Conservation (phyloP, 1,140 invertebrate species). For the Akabosia matsudoensis region DNA sequence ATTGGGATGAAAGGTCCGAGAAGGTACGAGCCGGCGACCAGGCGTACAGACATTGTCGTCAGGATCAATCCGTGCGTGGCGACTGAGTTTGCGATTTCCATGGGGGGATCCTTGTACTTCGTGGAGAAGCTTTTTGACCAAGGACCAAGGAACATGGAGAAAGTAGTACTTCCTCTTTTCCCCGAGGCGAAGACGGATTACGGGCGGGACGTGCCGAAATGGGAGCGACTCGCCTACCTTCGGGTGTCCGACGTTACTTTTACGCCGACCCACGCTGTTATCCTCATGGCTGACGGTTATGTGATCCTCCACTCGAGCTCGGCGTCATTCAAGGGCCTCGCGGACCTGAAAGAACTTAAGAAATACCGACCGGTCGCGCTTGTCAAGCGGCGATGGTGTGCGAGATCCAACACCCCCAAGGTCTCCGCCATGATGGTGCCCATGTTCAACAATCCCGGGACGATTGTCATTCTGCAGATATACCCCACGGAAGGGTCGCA, state of each 20-base stretch:
- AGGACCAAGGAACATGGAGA: neutral
- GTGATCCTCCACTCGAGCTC: neutral
- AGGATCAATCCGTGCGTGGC: neutral
- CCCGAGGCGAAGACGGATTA: neutral
- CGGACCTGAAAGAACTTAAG: neutral
- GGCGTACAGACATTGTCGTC: neutral
- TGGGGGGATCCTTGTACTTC: neutral
- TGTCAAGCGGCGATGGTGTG: slow-evolving; percentile 17
- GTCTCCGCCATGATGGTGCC: neutral
- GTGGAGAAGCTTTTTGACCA: neutral
- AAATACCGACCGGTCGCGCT: neutral
- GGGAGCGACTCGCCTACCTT: too few relatives aligned
- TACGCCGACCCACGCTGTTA: neutral
- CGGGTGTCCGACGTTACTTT: neutral
- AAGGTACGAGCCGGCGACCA: neutral
- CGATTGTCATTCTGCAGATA: neutral
- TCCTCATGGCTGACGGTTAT: neutral
- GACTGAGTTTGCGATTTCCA: neutral
- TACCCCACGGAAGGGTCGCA: slow-evolving; percentile 12
- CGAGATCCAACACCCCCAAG: neutral
- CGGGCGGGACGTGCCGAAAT: too few relatives aligned
- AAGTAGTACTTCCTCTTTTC: neutral
- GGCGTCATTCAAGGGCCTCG: neutral
- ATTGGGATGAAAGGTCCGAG: neutral
- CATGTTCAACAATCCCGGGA: neutral